Conservation (phyloP, 2,797 vertebrate genomes). For the Okamejei kenojei region DNA sequence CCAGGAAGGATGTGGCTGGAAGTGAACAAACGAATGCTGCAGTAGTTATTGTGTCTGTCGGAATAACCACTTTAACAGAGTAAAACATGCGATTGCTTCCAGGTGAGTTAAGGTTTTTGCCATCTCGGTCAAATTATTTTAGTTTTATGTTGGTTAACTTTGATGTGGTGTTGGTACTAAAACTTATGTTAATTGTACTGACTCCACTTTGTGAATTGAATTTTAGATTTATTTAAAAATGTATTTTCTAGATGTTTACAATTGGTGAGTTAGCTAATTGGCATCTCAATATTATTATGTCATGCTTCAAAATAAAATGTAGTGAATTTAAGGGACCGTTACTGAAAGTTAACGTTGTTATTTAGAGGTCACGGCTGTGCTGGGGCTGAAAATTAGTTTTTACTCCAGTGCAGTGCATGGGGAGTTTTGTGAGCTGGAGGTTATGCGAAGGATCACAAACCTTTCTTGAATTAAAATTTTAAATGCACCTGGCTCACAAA, state of each 20-base stretch:
- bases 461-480: background rate
- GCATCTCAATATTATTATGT: background rate
- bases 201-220: too few species aligned
- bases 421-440: background rate
- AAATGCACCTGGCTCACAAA: background rate
- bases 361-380: background rate
- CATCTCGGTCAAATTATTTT: background rate
- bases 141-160: background rate
- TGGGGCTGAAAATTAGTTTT: background rate
- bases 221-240: background rate
- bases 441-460: background rate
- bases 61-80: background rate
- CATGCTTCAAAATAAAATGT: background rate
- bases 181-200: background rate
- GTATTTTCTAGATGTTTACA: background rate
- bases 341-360: background rate
- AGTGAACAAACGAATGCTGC: background rate
- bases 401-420: background rate
- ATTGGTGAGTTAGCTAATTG: background rate
- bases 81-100: background rate
- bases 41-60: background rate
- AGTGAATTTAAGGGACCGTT: background rate
- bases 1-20: background rate
- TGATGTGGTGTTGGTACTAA: background rate
- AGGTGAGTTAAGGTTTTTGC: background rate